These are phyloP conservation scores for Agrotis segetum DNA, from an alignment of 2,888 invertebrate species.

Conservation along the genomic window DNA sequence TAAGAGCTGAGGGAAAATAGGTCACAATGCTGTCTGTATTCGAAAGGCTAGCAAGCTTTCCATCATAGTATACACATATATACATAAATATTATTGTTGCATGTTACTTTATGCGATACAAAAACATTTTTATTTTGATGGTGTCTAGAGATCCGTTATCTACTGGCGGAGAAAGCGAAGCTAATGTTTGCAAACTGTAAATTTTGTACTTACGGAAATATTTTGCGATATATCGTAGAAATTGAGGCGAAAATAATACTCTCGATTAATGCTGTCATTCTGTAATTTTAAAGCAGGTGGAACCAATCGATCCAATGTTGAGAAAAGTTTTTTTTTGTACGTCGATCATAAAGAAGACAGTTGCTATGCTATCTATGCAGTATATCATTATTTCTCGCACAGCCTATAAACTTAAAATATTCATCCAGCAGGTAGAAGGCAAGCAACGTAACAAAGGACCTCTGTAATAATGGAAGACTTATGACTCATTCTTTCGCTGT, in stretches of 20 bases:
- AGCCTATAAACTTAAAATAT: constrained; percentile 52
- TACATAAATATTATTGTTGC: constrained; percentile 54
- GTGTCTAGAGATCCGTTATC: constrained; percentile 49
- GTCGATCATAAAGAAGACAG: background rate
- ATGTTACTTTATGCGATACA: constrained; percentile 42
- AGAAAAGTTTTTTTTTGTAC: background rate
- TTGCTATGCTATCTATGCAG: constrained; percentile 5
- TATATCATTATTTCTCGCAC: constrained; percentile 27
- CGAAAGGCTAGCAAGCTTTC: constrained; percentile 63
- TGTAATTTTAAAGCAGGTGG: background rate
- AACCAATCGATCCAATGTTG: background rate
- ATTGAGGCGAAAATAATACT: constrained; percentile 4
- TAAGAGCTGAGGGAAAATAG: constrained; percentile 50
- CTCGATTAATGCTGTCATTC: constrained; percentile 3
- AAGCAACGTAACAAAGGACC: constrained; percentile 70
- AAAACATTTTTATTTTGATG: constrained; percentile 60
- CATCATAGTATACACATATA: constrained; percentile 57
- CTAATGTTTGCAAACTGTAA: constrained; percentile 55
- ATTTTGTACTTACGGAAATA: constrained; percentile 45
- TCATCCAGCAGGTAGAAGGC: constrained; percentile 71
- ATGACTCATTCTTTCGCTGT: constrained; percentile 75
- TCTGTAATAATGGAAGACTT: constrained; percentile 68
- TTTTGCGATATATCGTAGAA: constrained; percentile 27
- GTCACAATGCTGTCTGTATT: constrained; percentile 55
- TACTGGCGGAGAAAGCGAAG: constrained; percentile 59